Evolutionary conservation across 1,140 invertebrate genomes (phyloP).

Genomic region (Ips nitidus): DNA sequence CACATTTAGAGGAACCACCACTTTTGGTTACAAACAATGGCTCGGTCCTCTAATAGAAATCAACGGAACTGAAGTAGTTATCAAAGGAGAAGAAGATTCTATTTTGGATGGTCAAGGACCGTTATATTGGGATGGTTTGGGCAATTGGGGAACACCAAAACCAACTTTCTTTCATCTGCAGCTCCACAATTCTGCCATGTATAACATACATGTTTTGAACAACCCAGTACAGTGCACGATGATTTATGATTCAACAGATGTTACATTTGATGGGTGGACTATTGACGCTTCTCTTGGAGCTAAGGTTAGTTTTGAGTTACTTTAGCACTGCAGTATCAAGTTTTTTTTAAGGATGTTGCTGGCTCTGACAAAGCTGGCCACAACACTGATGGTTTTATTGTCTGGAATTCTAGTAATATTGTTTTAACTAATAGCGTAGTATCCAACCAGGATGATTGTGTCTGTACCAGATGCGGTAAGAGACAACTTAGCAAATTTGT

Average conservation of each 20-base stretch:
- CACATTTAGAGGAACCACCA: slow-evolving; percentile 19
- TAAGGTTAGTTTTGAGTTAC: slow-evolving; percentile 11
- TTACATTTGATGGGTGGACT: slow-evolving; percentile 14
- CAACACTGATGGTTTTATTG: slow-evolving; percentile 26
- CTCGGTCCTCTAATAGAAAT: slow-evolving; percentile 17
- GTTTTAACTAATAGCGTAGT: slow-evolving; percentile 2
- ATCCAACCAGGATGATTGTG: slow-evolving; percentile 27
- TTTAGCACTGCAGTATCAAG: neutral
- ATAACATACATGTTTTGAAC: slow-evolving; percentile 26
- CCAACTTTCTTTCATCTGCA: slow-evolving; percentile 23
- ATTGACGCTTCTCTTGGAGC: slow-evolving; percentile 26
- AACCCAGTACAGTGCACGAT: slow-evolving; percentile 20
- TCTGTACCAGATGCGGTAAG: slow-evolving; percentile 18
- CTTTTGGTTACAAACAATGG: slow-evolving; percentile 15
- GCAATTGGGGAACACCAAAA: slow-evolving; percentile 19
- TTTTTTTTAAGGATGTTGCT: slow-evolving; percentile 8
- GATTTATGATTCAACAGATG: slow-evolving; percentile 18
- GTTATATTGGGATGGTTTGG: slow-evolving; percentile 26
- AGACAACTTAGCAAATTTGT: neutral
- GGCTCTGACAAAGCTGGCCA: neutral
- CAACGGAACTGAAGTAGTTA: slow-evolving; percentile 6
- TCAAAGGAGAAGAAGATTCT: slow-evolving; percentile 1
- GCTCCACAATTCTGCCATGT: slow-evolving; percentile 8
- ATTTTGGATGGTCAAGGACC: slow-evolving; percentile 28
- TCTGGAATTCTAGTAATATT: slow-evolving; percentile 12